These are phyloP conservation scores for Perodicticus potto DNA, from an alignment of 2,797 vertebrate genomes.

Conservation along the genomic window DNA sequence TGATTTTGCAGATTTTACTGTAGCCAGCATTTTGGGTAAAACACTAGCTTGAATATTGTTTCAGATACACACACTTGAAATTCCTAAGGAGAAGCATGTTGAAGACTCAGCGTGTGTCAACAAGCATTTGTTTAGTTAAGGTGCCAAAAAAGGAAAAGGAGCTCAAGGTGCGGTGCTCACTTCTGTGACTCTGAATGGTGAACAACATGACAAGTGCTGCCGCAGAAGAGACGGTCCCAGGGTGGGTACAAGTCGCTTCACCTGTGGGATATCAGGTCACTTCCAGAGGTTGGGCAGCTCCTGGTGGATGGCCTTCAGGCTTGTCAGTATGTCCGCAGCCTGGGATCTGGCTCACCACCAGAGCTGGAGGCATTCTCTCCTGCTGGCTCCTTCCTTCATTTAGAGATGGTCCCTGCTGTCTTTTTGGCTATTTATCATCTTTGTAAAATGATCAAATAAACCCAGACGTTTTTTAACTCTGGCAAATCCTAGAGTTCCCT, in stretches of 20 bases:
- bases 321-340: not conserved
- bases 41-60: not conserved
- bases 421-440: slow-evolving; percentile 49
- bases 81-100: slow-evolving; percentile 29
- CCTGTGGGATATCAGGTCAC: not conserved
- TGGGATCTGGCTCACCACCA: not conserved
- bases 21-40: not conserved
- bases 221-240: not conserved
- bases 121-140: not conserved
- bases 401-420: not conserved
- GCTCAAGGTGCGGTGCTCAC: accelerated
- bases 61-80: not conserved
- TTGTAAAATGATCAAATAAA: slow-evolving; percentile 56
- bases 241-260: not conserved
- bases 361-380: not conserved
- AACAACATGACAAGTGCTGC: accelerated
- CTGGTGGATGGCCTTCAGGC: not conserved
- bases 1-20: not conserved
- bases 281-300: not conserved
- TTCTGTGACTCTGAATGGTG: not conserved
- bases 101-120: not conserved
- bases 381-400: not conserved
- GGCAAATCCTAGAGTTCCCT: slow-evolving; percentile 65
- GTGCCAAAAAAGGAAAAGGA: not conserved
- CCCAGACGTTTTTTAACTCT: slow-evolving; percentile 18